Base-by-base conservation (phyloP, 2,113 vertebrate genomes). In the Zosterops pallidus region DNA sequence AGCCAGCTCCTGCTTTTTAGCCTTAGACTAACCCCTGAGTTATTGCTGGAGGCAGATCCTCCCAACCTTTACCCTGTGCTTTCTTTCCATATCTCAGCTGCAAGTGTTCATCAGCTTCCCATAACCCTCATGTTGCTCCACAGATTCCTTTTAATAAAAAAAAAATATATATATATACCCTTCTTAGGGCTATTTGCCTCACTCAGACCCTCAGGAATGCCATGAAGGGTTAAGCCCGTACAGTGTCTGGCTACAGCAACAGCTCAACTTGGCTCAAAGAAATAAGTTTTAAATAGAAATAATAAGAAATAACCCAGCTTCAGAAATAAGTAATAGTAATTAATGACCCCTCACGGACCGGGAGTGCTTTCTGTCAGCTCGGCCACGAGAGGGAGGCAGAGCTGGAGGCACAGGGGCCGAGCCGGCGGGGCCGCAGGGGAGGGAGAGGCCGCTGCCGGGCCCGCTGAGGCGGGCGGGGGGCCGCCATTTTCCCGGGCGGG, bases 371-470 rank as follows among this genome's bases (percentile, higher is more conserved):
- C 47, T 15, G 25, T 3, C 52, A 21, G 23, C 39, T 71, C 52
- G 22, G 37, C 83, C 91, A 35, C 57, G 5, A 85, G 49, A 75
- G 83, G 83, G 65, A 78, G 35, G 25, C 75, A 68, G n/a, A 47
- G 35, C 4, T 5, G 20, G 16, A n/a, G 11, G 19, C 57, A 2
- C 39, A 8, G 14, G 8, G 4, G 4, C 53, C 14, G 15, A 0
- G 11, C 22, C 4, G 11, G 7, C 9, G 2, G 8, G 24, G 31
- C 5, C 2, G 4, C 6, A 0, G 7, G 9, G 8, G 4, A 0
- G 4, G 18, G 1, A 23, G 3, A 6, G 5, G 21, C 35, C 1
- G 25, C 28, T 4, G 8, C 9, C 35, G 4, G 2, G 9, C 11
- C 3, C 37, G 1, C 44, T 23, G 13, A 7, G 9, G 22, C 8